These are phyloP conservation scores for Eolophus roseicapilla DNA, from an alignment of 2,113 vertebrate species.

Conservation along the genomic window DNA sequence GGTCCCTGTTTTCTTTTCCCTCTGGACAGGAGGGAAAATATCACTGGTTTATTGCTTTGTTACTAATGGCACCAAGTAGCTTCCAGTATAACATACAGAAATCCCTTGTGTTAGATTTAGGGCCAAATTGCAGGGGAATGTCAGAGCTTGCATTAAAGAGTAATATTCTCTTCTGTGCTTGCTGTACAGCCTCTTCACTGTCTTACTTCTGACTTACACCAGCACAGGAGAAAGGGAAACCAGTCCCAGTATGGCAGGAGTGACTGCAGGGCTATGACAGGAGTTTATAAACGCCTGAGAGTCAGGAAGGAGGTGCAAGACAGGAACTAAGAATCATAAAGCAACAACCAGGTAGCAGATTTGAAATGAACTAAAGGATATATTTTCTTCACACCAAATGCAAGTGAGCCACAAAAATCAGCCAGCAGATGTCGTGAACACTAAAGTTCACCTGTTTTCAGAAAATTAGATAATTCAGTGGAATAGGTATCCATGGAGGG, in stretches of 20 bases:
- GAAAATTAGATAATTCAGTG: background rate
- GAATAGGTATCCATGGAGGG: background rate
- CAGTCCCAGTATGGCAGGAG: background rate
- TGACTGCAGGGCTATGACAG: rapidly evolving
- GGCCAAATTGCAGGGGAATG: background rate
- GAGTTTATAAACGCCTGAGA: rapidly evolving
- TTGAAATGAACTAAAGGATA: background rate
- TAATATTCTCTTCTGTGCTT: background rate
- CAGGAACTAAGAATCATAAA: background rate
- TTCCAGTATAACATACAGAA: background rate
- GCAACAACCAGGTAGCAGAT: background rate
- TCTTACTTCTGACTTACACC: background rate
- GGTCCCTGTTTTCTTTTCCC: background rate
- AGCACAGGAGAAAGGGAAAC: background rate
- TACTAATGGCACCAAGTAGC: background rate
- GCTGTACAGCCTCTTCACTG: background rate
- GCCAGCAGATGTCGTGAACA: background rate
- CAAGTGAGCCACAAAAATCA: background rate
- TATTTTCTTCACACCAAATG: background rate
- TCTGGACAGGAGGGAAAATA: background rate
- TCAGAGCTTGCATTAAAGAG: background rate
- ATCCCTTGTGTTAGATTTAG: background rate
- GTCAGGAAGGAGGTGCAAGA: background rate
- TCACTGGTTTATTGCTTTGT: background rate
- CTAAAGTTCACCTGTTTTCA: background rate